These are phyloP conservation scores for Nesidiocoris tenuis DNA, from an alignment of 2,888 invertebrate species.

Conservation along the genomic window DNA sequence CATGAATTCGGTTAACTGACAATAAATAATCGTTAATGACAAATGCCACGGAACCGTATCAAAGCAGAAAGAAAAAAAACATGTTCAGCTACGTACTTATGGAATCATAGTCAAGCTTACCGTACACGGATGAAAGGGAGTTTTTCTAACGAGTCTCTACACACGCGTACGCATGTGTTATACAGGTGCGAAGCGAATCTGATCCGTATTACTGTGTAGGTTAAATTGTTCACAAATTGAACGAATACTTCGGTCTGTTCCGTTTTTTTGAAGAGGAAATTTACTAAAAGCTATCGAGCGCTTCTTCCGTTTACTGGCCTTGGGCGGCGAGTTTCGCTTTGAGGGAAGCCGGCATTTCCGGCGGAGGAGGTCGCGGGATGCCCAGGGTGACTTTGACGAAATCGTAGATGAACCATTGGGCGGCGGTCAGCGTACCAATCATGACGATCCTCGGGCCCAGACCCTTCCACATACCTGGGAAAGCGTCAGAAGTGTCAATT, in stretches of 20 bases:
- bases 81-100: too few relatives aligned
- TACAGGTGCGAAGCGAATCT: background rate
- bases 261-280: background rate
- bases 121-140: background rate
- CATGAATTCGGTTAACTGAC: background rate
- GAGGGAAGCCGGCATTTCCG: constrained; percentile 91
- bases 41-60: too few relatives aligned
- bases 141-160: background rate
- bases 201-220: background rate
- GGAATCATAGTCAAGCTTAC: too few relatives aligned
- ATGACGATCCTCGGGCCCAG: constrained; percentile 89
- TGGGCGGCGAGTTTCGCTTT: constrained; percentile 61
- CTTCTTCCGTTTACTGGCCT: constrained; percentile 17
- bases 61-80: too few relatives aligned
- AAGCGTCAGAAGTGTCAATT: too few relatives aligned
- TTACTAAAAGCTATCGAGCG: background rate
- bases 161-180: background rate
- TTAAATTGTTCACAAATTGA: background rate
- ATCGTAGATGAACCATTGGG: constrained; percentile 97
- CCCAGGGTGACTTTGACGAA: constrained; percentile 83
- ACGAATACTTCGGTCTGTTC: background rate
- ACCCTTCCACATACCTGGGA: constrained; percentile 81
- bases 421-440: constrained; percentile 94
- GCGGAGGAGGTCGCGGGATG: constrained; percentile 94
- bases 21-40: background rate